Base-by-base conservation (phyloP, 2,113 vertebrate genomes). In the Calypte anna region DNA sequence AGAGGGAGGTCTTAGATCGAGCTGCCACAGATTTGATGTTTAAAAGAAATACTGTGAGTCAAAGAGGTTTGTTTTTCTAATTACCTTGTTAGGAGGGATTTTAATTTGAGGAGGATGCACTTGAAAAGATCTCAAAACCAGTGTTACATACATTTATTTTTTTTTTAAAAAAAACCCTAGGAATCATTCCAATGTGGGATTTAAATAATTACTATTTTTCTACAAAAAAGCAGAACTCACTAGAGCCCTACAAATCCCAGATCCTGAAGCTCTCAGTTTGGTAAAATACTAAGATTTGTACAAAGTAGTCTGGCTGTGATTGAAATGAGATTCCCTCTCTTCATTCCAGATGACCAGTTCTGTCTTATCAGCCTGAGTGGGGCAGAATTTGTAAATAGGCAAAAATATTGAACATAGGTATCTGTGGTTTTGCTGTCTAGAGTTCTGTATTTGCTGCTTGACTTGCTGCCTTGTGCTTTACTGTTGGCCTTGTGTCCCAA, bases 121-220 rank as follows among this genome's bases (percentile, higher is more conserved):
- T 82, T 70, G 2, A 33, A 69, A 68, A 25, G 25, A 25, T 12
- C 12, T 3, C 22, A 33, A 53, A 67, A 48, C 4, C 10, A 57
- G 3, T 0, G 1, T 70, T 70, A 21, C 90, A 23, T 62, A 59
- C 21, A 75, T 82, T 86, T 58, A n/a, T 80, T 54, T 84, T 50
- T 48, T 50, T 48, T 25, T 70, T 28, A 79, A 94, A 93, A 77
- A 75, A 13, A 1, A 38, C 36, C 36, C 3, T 90, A 54, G 7
- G 36, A 95, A 44, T 68, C 79, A 25, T 89, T 96, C 43, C 57
- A 93, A 3, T 13, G 10, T 46, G 55, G 10, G 12, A 73, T 86
- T 92, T 80, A 86, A 30, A 85, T 28, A 76, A 51, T 72, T 87
- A 63, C 36, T 91, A 24, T 50, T 82, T 88, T 95, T 91, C 13